Conservation (phyloP, 2,113 vertebrate species). For the Acrocephalus arundinaceus region DNA sequence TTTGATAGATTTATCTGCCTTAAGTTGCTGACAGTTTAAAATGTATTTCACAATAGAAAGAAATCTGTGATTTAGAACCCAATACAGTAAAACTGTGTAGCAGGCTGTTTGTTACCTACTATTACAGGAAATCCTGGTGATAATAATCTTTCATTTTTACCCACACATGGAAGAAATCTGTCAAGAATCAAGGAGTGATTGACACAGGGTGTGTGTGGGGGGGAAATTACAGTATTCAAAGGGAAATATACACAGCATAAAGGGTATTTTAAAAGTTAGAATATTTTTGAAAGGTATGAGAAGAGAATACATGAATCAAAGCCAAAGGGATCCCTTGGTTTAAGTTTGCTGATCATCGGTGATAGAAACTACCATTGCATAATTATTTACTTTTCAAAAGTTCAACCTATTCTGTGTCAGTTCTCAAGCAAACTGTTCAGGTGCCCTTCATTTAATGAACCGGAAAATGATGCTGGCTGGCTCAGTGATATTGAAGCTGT, state of each 20-base stretch:
- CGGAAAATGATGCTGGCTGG: neutral
- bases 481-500: neutral
- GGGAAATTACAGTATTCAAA: neutral
- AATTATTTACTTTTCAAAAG: neutral
- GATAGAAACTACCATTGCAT: neutral
- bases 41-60: neutral
- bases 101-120: neutral
- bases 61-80: neutral
- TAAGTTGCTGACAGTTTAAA: neutral
- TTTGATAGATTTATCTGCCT: neutral
- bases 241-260: neutral
- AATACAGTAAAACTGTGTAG: neutral
- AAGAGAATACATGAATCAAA: neutral
- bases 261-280: neutral
- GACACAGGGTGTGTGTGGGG: fast-evolving
- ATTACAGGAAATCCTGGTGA: neutral
- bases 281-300: neutral
- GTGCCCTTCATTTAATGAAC: neutral
- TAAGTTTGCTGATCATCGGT: neutral
- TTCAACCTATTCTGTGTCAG: neutral
- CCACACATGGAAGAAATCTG: neutral
- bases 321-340: neutral
- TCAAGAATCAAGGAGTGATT: neutral
- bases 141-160: neutral
- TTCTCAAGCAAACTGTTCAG: neutral